Evolutionary conservation across 2,797 vertebrate species (phyloP).

Genomic region (Chiloscyllium punctatum): DNA sequence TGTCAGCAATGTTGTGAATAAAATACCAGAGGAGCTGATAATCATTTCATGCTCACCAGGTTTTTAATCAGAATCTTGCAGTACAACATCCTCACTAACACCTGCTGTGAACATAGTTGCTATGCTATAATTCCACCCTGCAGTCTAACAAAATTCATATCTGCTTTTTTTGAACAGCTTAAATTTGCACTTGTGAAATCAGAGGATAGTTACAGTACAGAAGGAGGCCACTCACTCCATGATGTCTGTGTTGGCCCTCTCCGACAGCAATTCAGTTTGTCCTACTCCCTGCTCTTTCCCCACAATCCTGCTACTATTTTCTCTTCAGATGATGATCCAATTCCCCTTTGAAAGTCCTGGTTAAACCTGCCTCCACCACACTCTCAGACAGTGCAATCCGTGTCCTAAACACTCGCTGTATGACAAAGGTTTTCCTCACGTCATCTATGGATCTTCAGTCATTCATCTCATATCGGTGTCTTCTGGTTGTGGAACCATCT

Average conservation of each 20-base stretch:
- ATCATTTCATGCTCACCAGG: not conserved
- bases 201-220: too few relatives aligned
- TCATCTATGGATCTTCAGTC: not conserved
- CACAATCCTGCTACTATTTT: too few relatives aligned
- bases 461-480: not conserved
- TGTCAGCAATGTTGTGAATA: not conserved
- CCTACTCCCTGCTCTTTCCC: too few relatives aligned
- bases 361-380: too few relatives aligned
- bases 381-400: too few relatives aligned
- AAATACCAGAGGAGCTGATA: not conserved
- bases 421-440: not conserved
- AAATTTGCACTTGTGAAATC: not conserved
- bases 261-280: too few relatives aligned
- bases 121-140: not conserved
- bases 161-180: not conserved
- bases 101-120: not conserved
- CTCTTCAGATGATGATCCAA: too few relatives aligned
- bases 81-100: not conserved
- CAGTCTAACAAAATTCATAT: not conserved
- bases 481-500: not conserved
- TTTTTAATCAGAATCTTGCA: not conserved
- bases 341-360: too few relatives aligned
- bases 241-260: too few relatives aligned
- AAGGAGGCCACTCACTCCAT: too few relatives aligned
- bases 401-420: too few relatives aligned